These are phyloP conservation scores for Crocodylus rhombifer DNA, from an alignment of 2,797 vertebrate species.

Conservation along the genomic window DNA sequence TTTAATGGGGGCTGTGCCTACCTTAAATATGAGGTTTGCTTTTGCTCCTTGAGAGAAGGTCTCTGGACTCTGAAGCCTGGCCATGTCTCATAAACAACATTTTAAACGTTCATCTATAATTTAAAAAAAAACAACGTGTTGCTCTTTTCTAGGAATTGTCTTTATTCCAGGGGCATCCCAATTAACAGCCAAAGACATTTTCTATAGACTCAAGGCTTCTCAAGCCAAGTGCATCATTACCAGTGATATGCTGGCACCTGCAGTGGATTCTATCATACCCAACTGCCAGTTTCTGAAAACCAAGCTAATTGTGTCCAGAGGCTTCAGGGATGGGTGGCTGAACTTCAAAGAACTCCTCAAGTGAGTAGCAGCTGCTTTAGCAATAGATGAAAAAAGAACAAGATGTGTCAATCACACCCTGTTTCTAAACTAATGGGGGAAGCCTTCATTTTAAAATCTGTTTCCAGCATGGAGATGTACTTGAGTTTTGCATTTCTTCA, in stretches of 20 bases:
- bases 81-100: background rate
- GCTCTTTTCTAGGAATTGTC: slow-evolving; percentile 77
- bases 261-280: slow-evolving; percentile 77
- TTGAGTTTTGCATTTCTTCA: background rate
- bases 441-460: background rate
- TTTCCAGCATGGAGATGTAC: background rate
- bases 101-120: background rate
- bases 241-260: slow-evolving; percentile 72
- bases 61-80: background rate
- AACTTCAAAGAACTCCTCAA: slow-evolving; percentile 76
- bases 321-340: slow-evolving; percentile 81
- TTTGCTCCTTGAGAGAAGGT: background rate
- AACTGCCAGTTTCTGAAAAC: slow-evolving; percentile 79
- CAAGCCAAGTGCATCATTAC: slow-evolving; percentile 84
- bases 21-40: background rate
- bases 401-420: background rate
- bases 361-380: slow-evolving; percentile 56
- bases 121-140: background rate
- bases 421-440: background rate
- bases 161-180: slow-evolving; percentile 85
- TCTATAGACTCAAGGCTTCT: slow-evolving; percentile 81
- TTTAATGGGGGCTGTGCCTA: background rate
- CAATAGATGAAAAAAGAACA: background rate
- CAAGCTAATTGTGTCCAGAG: slow-evolving; percentile 83
- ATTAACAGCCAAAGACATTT: slow-evolving; percentile 85